Conservation (phyloP, 2,888 invertebrate species). For the Boloria selene region DNA sequence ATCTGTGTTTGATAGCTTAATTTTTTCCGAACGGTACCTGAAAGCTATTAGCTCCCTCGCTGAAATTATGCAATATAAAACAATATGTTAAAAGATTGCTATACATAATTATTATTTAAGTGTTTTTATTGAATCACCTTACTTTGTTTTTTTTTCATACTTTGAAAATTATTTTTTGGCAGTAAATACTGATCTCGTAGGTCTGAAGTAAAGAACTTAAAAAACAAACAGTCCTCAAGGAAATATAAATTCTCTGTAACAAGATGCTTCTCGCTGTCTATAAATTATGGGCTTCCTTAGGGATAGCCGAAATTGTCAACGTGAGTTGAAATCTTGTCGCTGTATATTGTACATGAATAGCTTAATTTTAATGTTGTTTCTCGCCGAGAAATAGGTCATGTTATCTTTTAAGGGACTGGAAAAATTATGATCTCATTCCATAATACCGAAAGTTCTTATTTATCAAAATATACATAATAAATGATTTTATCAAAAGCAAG, state of each 20-base stretch:
- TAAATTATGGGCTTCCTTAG: constrained; percentile 37
- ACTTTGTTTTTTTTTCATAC: too few relatives aligned
- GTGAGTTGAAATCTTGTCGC: constrained; percentile 20
- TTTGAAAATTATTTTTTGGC: too few relatives aligned
- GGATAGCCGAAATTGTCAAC: constrained; percentile 36
- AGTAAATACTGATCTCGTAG: background rate
- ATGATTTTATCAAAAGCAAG: too few relatives aligned
- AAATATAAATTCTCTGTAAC: constrained; percentile 36
- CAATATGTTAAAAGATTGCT: background rate
- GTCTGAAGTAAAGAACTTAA: constrained; percentile 1
- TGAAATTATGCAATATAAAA: background rate
- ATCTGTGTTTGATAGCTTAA: constrained; percentile 7
- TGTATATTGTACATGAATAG: constrained; percentile 24
- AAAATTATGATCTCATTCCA: constrained; percentile 10
- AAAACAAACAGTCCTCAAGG: constrained; percentile 22
- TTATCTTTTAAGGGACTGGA: constrained; percentile 29
- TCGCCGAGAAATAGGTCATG: constrained; percentile 27
- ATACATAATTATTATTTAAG: too few relatives aligned
- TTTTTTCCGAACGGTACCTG: constrained; percentile 1
- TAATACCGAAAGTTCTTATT: background rate
- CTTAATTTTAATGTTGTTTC: constrained; percentile 36
- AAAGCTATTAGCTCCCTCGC: constrained; percentile 1
- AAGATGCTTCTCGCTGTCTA: constrained; percentile 30
- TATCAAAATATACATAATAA: background rate
- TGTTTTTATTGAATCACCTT: too few relatives aligned